Conservation (phyloP, 2,888 invertebrate species). For the Melanophora roralis region DNA sequence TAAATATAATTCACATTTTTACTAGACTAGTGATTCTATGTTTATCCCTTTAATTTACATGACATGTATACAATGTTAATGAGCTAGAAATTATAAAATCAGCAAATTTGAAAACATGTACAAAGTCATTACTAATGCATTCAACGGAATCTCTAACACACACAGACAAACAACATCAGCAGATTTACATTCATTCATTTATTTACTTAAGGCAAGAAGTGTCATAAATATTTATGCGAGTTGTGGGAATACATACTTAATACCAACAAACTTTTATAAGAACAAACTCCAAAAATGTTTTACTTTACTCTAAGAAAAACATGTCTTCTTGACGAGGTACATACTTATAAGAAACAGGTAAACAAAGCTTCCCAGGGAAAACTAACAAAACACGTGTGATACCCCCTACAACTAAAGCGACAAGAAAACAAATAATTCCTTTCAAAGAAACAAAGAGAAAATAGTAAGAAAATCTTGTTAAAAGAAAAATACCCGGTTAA, state of each 20-base stretch:
- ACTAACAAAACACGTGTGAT: slow-evolving; percentile 40
- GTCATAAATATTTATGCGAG: slow-evolving; percentile 77
- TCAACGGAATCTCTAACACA: too few species aligned
- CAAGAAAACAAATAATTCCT: slow-evolving; percentile 13
- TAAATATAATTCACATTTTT: too few species aligned
- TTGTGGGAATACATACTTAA: slow-evolving; percentile 70
- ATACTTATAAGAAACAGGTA: slow-evolving; percentile 23
- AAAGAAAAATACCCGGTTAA: slow-evolving; percentile 48
- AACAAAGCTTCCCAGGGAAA: slow-evolving; percentile 27
- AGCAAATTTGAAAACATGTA: slow-evolving; percentile 39
- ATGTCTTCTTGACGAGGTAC: slow-evolving; percentile 54
- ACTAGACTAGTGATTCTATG: too few species aligned
- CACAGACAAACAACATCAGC: slow-evolving; percentile 26
- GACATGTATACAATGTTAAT: slow-evolving; percentile 37
- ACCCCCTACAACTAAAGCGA: slow-evolving; percentile 31
- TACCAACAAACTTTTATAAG: slow-evolving; percentile 56
- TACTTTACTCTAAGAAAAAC: slow-evolving; percentile 39
- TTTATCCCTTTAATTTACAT: slow-evolving; percentile 16
- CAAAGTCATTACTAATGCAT: slow-evolving; percentile 19
- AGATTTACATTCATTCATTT: slow-evolving; percentile 11
- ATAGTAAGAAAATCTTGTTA: slow-evolving; percentile 33
- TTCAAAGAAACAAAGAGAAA: slow-evolving; percentile 23
- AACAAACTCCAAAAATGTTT: slow-evolving; percentile 40
- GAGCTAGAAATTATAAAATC: slow-evolving; percentile 4
- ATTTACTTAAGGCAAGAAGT: slow-evolving; percentile 63